Conservation (phyloP, 2,888 invertebrate species). For the Philereme transversata region DNA sequence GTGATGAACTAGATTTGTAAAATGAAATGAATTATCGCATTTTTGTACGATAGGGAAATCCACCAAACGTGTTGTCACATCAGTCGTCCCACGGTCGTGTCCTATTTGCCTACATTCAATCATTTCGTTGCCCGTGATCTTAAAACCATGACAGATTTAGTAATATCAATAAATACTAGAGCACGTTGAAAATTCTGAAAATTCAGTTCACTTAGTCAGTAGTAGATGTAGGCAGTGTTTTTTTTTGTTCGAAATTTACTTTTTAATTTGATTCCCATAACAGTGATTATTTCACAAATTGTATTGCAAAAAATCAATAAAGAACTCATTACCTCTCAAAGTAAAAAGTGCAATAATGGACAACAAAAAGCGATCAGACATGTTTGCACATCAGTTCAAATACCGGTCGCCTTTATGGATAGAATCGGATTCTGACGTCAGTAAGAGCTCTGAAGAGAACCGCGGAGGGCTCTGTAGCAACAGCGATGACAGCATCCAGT, state of each 20-base stretch:
- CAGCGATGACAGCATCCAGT: conserved; percentile 67
- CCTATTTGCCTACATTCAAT: conserved; percentile 72
- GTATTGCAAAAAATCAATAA: background rate
- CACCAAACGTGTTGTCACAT: conserved; percentile 31
- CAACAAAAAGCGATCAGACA: conserved; percentile 59
- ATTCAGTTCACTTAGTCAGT: too few relatives aligned
- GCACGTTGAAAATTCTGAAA: background rate
- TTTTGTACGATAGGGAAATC: too few relatives aligned
- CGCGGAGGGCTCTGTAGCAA: conserved; percentile 49
- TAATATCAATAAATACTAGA: too few relatives aligned
- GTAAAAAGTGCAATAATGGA: conserved; percentile 40
- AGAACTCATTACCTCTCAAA: background rate
- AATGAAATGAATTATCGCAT: background rate
- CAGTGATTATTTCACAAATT: background rate
- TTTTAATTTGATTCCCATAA: background rate
- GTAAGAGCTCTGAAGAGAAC: conserved; percentile 52
- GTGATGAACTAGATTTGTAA: conserved; percentile 2
- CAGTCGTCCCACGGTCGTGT: conserved; percentile 46
- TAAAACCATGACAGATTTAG: conserved; percentile 51
- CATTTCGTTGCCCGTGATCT: conserved; percentile 69
- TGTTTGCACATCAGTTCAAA: conserved; percentile 75
- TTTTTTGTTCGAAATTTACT: background rate
- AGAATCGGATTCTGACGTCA: conserved; percentile 73
- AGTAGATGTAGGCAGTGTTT: background rate
- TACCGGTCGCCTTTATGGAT: conserved; percentile 80